phyloP scores from a whole-genome alignment of 1,140 invertebrate genomes.

The Sycophila sp. region DNA sequence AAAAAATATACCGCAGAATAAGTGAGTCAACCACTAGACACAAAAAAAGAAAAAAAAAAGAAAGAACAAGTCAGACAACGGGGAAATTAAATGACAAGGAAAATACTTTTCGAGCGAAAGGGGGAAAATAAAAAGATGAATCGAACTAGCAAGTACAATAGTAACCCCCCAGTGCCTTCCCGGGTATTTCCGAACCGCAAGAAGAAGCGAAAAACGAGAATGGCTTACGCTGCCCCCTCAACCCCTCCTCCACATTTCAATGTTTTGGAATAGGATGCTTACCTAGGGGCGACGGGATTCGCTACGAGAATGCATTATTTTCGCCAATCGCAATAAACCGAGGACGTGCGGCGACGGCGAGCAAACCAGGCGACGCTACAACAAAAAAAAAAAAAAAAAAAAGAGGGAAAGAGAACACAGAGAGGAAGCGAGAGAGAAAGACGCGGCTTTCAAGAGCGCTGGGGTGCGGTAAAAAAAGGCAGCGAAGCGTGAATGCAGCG shows the following conservation, averaged over 20 bases:
- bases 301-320: background rate
- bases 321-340: background rate
- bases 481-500: constrained; percentile 2
- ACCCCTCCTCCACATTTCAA: too few relatives aligned
- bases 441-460: background rate
- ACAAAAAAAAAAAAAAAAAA: too few relatives aligned
- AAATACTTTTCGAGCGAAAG: too few relatives aligned
- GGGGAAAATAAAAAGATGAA: background rate
- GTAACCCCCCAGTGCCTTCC: background rate
- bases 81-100: too few relatives aligned
- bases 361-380: too few relatives aligned
- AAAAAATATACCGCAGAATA: too few relatives aligned
- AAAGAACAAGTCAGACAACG: too few relatives aligned
- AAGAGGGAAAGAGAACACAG: too few relatives aligned
- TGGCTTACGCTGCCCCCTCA: too few relatives aligned
- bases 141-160: background rate
- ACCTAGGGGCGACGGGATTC: background rate
- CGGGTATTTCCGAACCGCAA: background rate
- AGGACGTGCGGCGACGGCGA: background rate
- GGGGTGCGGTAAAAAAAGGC: background rate
- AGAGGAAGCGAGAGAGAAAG: background rate
- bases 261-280: too few relatives aligned
- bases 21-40: too few relatives aligned
- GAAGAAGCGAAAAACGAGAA: background rate
- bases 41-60: too few relatives aligned